phyloP scores from a whole-genome alignment of 2,797 vertebrate genomes.

The Esox lucius region DNA sequence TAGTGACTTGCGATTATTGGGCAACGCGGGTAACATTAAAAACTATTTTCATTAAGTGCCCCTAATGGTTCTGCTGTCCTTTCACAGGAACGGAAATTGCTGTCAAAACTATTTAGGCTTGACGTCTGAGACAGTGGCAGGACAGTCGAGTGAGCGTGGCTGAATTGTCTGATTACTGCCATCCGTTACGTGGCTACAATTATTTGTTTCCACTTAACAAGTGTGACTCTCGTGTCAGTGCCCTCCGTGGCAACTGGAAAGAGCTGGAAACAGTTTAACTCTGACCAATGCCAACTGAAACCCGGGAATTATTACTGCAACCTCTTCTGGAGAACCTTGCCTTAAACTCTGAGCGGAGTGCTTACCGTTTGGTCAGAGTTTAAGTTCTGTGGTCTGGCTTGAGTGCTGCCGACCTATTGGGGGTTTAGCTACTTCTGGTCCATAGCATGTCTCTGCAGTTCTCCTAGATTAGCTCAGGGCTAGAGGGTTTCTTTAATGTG shows the following conservation, averaged over 20 bases:
- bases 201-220: slow-evolving; percentile 33
- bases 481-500: slow-evolving; percentile 18
- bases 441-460: slow-evolving; percentile 20
- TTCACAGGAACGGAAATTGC: slow-evolving; percentile 55
- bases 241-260: slow-evolving; percentile 25
- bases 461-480: slow-evolving; percentile 40
- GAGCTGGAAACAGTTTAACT: slow-evolving; percentile 16
- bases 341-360: neutral
- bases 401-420: neutral
- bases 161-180: slow-evolving; percentile 19
- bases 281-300: slow-evolving; percentile 15
- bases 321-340: slow-evolving; percentile 4
- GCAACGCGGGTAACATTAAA: slow-evolving; percentile 52
- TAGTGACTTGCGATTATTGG: slow-evolving; percentile 51
- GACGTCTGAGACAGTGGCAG: slow-evolving; percentile 32
- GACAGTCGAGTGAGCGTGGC: neutral
- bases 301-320: slow-evolving; percentile 29
- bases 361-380: slow-evolving; percentile 16
- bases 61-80: slow-evolving; percentile 31
- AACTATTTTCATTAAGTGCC: slow-evolving; percentile 62
- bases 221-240: slow-evolving; percentile 15
- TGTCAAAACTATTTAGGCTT: slow-evolving; percentile 51
- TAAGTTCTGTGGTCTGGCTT: neutral
- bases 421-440: slow-evolving; percentile 24
- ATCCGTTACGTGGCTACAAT: slow-evolving; percentile 40